These are phyloP conservation scores for Dolichallabes microphthalmus DNA, from an alignment of 2,113 vertebrate species.

Conservation along the genomic window DNA sequence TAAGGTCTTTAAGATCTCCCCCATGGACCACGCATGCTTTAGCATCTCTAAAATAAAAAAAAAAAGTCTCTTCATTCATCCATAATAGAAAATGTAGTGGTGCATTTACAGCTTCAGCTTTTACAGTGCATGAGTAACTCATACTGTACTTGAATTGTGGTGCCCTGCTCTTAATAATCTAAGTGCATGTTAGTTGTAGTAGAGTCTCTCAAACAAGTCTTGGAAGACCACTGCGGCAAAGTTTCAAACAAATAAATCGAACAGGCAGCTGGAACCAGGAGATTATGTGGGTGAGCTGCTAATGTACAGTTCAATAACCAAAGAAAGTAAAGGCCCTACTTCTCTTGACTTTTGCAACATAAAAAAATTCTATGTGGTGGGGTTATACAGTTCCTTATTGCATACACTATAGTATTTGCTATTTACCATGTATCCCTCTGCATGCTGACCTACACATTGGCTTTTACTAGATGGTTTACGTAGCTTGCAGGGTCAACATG, in stretches of 20 bases:
- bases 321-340: too few relatives aligned
- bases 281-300: not conserved
- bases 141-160: not conserved
- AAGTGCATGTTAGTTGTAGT: not conserved
- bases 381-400: too few relatives aligned
- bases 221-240: too few relatives aligned
- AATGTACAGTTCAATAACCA: not conserved
- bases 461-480: not conserved
- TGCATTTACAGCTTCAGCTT: not conserved
- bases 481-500: not conserved
- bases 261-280: not conserved
- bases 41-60: constrained; percentile 52
- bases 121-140: not conserved
- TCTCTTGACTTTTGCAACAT: too few relatives aligned
- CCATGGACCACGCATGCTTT: constrained; percentile 57
- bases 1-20: constrained; percentile 53
- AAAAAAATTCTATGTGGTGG: not conserved
- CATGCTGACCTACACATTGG: not conserved
- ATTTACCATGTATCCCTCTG: not conserved
- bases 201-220: not conserved
- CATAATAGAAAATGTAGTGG: not conserved
- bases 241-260: not conserved
- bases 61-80: not conserved
- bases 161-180: not conserved
- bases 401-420: not conserved